phyloP scores from a whole-genome alignment of 2,113 vertebrate genomes.

The Junco hyemalis region DNA sequence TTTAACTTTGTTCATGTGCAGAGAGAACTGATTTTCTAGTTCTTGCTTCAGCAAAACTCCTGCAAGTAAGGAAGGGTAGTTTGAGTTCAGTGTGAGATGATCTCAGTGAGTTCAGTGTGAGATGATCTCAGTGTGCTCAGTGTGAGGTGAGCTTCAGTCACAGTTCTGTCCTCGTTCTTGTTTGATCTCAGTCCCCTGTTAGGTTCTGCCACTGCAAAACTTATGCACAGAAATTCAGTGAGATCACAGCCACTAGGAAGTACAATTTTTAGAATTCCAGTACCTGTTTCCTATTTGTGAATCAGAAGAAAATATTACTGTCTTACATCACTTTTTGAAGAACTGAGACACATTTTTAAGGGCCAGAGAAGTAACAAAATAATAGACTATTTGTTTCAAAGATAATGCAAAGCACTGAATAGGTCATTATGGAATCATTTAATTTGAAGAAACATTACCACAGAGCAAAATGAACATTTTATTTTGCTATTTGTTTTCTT shows the following conservation, averaged over 20 bases:
- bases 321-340: not conserved
- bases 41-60: not conserved
- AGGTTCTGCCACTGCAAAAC: not conserved
- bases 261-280: not conserved
- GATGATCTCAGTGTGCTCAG: not conserved
- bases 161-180: not conserved
- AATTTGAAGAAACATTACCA: constrained; percentile 19
- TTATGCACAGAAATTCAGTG: not conserved
- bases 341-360: not conserved
- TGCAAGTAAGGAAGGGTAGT: not conserved
- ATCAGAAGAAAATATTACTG: not conserved
- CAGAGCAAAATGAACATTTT: not conserved
- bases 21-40: not conserved
- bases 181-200: not conserved
- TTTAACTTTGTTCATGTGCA: not conserved
- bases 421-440: constrained; percentile 48
- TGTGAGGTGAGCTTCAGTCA: not conserved
- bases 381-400: constrained; percentile 33
- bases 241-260: not conserved
- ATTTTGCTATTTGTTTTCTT: not conserved
- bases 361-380: not conserved
- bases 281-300: not conserved
- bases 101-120: not conserved
- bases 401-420: constrained; percentile 23
- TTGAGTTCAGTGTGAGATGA: not conserved